A percentile compares a stretch with the other conserved stretches of the same genome.
These are phyloP conservation scores for Leptobrachium leishanense DNA, from an alignment of 2,113 vertebrate species.

Conservation along the genomic window DNA sequence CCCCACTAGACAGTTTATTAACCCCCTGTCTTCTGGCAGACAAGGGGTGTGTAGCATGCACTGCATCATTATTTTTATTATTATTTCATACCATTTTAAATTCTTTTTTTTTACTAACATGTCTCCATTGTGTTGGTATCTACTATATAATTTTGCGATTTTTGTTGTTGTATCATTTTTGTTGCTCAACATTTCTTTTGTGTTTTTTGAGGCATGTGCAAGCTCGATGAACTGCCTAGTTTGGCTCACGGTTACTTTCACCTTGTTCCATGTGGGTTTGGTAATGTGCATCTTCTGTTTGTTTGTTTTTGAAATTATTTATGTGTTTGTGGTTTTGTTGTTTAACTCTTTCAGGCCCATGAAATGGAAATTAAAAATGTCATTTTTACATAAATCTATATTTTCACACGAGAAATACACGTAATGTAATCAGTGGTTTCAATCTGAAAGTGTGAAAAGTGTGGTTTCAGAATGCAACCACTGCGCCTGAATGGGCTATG, in stretches of 20 bases:
- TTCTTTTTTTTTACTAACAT: constrained; percentile 56
- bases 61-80: constrained; percentile 59
- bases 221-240: constrained; percentile 87
- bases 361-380: no score
- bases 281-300: constrained; percentile 45
- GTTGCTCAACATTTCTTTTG: constrained; percentile 56
- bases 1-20: constrained; percentile 74
- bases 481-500: no score
- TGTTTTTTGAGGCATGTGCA: constrained; percentile 74
- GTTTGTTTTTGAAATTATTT: no score
- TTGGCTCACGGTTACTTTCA: constrained; percentile 55
- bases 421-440: no score
- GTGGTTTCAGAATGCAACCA: no score
- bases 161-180: constrained; percentile 47
- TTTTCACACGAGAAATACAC: no score
- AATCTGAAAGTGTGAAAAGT: no score
- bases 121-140: constrained; percentile 61
- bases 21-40: constrained; percentile 24
- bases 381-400: no score
- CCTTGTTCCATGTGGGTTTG: constrained; percentile 39
- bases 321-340: no score
- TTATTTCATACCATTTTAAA: constrained; percentile 55
- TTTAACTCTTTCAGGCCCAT: no score
- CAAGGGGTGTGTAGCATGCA: constrained; percentile 71
- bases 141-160: constrained; percentile 55